Evolutionary conservation across 2,797 vertebrate species (phyloP).

Genomic region (Alca torda): DNA sequence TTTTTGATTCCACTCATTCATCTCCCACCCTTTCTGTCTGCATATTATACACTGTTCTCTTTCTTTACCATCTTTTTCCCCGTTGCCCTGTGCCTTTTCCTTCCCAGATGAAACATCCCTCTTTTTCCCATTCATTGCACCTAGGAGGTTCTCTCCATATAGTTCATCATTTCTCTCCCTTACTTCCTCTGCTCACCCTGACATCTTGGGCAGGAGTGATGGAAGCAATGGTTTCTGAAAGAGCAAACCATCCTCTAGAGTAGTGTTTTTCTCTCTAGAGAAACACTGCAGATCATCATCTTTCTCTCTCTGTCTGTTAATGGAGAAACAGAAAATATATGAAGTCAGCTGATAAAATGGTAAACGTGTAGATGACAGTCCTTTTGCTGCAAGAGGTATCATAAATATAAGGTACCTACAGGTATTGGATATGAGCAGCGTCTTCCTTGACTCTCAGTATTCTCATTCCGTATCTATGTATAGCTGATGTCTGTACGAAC

Average conservation of each 20-base stretch:
- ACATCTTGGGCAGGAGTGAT: not conserved
- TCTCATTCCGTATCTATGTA: not conserved
- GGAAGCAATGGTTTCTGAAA: slow-evolving; percentile 12
- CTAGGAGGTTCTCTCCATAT: not conserved
- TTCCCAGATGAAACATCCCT: slow-evolving; percentile 5
- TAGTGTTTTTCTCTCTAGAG: not conserved
- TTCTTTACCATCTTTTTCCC: not conserved
- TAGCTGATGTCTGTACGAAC: not conserved
- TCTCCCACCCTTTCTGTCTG: not conserved
- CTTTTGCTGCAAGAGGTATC: not conserved
- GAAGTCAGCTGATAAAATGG: not conserved
- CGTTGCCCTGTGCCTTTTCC: not conserved
- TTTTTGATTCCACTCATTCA: not conserved
- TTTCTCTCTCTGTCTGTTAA: not conserved
- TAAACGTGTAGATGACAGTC: not conserved
- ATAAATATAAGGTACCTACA: not conserved
- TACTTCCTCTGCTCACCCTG: not conserved
- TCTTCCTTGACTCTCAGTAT: not conserved
- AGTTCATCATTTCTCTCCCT: not conserved
- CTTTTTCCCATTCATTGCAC: not conserved
- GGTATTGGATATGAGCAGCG: not conserved
- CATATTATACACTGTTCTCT: not conserved
- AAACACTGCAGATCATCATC: not conserved
- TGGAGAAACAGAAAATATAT: slow-evolving; percentile 18
- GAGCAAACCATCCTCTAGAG: slow-evolving; percentile 29